Conservation (phyloP, 2,888 invertebrate genomes). For the Maniola hyperantus region DNA sequence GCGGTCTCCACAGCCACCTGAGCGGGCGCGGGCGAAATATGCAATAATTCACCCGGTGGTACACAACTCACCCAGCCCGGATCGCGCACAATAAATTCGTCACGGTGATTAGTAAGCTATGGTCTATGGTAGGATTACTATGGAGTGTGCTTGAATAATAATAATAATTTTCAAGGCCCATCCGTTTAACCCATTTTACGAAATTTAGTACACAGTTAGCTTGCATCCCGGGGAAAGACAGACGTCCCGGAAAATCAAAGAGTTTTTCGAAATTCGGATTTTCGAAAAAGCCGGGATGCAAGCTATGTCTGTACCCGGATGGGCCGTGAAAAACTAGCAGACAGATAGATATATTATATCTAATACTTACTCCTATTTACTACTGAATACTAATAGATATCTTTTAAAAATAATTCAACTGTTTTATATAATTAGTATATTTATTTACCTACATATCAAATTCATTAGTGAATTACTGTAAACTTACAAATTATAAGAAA, state of each 20-base stretch:
- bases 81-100: constrained; percentile 76
- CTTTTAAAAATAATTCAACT: neutral
- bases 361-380: too few relatives aligned
- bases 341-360: too few relatives aligned
- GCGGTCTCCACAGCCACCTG: constrained; percentile 63
- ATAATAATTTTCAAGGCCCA: too few relatives aligned
- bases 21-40: constrained; percentile 58
- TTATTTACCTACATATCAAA: constrained; percentile 16
- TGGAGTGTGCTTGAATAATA: constrained; percentile 36
- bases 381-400: too few relatives aligned
- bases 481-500: constrained; percentile 5
- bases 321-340: too few relatives aligned
- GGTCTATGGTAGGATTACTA: constrained; percentile 24
- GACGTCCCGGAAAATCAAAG: too few relatives aligned
- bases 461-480: constrained; percentile 18
- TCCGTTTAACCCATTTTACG: too few relatives aligned
- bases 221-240: too few relatives aligned
- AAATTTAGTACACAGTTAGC: too few relatives aligned
- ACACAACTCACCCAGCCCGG: constrained; percentile 47
- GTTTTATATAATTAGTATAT: neutral
- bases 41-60: constrained; percentile 63
- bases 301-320: too few relatives aligned
- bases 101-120: constrained; percentile 65
- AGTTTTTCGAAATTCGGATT: too few relatives aligned
- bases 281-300: too few relatives aligned